Conservation (phyloP, 2,797 vertebrate genomes). For the Limnodromus scolopaceus region DNA sequence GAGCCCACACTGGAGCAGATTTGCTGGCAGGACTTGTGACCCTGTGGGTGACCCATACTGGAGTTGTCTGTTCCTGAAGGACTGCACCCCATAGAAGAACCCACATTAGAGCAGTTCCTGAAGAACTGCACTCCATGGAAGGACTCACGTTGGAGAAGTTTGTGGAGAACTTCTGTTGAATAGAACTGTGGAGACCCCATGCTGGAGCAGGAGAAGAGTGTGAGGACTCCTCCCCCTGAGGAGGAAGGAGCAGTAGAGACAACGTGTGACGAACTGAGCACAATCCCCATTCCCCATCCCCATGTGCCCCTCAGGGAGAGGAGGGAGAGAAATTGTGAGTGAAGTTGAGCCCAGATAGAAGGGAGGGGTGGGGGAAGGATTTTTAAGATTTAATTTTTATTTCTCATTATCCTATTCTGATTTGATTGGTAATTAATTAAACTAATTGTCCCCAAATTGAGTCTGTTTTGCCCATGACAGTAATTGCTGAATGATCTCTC, state of each 20-base stretch:
- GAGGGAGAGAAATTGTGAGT: not conserved
- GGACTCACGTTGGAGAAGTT: not conserved
- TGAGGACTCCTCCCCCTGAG: not conserved
- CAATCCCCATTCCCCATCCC: not conserved
- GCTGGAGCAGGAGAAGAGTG: not conserved
- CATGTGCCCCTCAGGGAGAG: not conserved
- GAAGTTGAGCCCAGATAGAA: not conserved
- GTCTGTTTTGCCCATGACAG: not conserved
- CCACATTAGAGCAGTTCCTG: not conserved
- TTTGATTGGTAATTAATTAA: not conserved
- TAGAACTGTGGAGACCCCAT: too few species aligned
- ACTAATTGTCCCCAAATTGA: not conserved
- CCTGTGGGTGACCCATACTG: not conserved
- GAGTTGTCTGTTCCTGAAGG: not conserved
- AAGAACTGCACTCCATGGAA: not conserved
- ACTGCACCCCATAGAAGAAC: not conserved
- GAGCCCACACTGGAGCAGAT: not conserved
- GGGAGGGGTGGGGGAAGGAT: too few species aligned
- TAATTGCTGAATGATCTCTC: not conserved
- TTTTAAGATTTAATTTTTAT: not conserved
- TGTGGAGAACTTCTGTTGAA: too few species aligned
- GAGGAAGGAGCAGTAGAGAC: not conserved
- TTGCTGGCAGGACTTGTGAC: not conserved
- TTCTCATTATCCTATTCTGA: not conserved
- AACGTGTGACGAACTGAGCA: not conserved